A percentile compares a stretch with the other conserved stretches of the same genome.
Conservation (phyloP, 1,140 invertebrate genomes). For the Drosophila bocqueti region DNA sequence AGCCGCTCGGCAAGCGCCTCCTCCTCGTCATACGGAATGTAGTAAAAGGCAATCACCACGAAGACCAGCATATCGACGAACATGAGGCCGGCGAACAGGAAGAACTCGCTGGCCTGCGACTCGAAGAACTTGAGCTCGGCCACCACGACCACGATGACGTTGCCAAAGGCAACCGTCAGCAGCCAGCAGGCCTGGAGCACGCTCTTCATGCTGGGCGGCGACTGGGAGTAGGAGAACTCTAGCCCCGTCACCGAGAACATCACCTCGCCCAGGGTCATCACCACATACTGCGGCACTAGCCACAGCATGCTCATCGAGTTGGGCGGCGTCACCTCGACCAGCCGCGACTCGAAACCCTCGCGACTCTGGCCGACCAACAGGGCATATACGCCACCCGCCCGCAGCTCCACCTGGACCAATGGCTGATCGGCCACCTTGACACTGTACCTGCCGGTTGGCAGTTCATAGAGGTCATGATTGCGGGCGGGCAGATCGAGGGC, state of each 20-base stretch:
- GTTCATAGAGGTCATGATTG: conserved; percentile 59
- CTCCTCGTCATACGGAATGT: conserved; percentile 85
- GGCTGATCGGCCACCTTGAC: conserved; percentile 25
- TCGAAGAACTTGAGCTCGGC: conserved; percentile 85
- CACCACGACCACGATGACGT: conserved; percentile 95
- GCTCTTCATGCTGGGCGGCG: conserved; percentile 95
- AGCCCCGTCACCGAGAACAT: conserved; percentile 97
- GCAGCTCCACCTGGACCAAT: conserved; percentile 16
- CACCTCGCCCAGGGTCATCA: conserved; percentile 92
- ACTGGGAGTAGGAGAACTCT: conserved; percentile 95
- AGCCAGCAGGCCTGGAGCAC: conserved; percentile 95
- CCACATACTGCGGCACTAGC: conserved; percentile 94
- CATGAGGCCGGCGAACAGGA: conserved; percentile 95
- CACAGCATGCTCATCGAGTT: conserved; percentile 93
- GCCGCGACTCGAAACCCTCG: conserved; percentile 17
- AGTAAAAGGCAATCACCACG: conserved; percentile 89
- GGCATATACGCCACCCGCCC: conserved; percentile 87
- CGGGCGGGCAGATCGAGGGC: conserved; percentile 56
- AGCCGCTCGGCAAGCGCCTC: conserved; percentile 12
- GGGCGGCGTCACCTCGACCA: conserved; percentile 86
- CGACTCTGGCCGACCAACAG: conserved; percentile 84
- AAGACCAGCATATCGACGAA: conserved; percentile 93
- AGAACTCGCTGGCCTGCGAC: conserved; percentile 90
- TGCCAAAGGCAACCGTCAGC: conserved; percentile 96
- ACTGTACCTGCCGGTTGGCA: conserved; percentile 38